Evolutionary conservation across 2,797 vertebrate species (phyloP), one percentile per base, ranked within the genome.

Genomic region (Diplodus sargus): DNA sequence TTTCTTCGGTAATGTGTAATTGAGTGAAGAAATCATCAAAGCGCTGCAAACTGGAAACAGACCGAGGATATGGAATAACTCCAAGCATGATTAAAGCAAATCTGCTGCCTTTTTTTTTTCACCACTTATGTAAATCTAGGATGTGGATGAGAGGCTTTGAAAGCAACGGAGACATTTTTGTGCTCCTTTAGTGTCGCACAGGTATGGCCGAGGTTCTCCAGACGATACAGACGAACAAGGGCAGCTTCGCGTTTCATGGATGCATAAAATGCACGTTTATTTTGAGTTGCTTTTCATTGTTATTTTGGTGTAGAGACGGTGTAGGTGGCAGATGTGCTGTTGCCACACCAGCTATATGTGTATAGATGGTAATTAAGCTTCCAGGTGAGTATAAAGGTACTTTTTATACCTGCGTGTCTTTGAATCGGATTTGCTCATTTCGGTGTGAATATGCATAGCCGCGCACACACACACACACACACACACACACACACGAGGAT

Each of bases 11-110:
- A 25, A 82, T 63, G 82, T 79, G 70, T 77, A 69, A 85, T 60
- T 85, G 70, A 89, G 72, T 70, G 67, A 72, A 71, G 61, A 39
- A 39, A 81, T 82, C 69, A 89, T 87, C 79, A 89, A 89, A 90
- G 86, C 60, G 15, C 25, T 51, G 64, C 23, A 22, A 78, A 84
- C 77, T 69, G 68, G 70, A 88, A 89, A 76, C 73, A 80, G 63
- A 69, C 72, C 1, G n/a, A 25, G 85, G 67, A 74, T 74, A 54
- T 85, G 86, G 76, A 87, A 75, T 47, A 71, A 81, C 54, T 85
- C 85, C 70, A 80, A 82, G 73, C 71, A 56, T 45, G 70, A 74
- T 88, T 80, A 67, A 85, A 77, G 74, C 81, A 87, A 88, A 87
- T 83, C 60, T 82, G 65, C 59, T 59, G 56, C 49, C 13, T 66